A percentile compares a stretch with the other conserved stretches of the same genome.
These are phyloP conservation scores for Columba livia DNA, from an alignment of 2,113 vertebrate genomes.

Conservation along the genomic window DNA sequence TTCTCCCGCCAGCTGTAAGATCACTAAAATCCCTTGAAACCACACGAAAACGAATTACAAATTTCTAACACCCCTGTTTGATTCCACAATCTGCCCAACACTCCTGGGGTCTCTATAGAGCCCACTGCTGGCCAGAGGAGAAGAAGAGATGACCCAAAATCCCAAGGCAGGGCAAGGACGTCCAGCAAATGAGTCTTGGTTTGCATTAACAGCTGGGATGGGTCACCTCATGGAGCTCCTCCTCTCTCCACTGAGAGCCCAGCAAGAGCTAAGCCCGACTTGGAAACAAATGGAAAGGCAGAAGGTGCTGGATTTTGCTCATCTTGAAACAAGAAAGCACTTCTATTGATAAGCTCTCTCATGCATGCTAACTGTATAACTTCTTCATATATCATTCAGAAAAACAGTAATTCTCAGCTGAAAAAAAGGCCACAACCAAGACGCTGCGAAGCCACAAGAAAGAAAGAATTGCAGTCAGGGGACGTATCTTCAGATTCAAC, in stretches of 20 bases:
- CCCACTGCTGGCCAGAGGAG: neutral
- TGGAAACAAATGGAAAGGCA: neutral
- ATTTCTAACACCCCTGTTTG: neutral
- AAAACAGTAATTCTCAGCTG: neutral
- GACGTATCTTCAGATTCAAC: neutral
- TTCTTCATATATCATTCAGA: neutral
- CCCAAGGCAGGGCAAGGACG: neutral
- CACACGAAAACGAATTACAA: neutral
- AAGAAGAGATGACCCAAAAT: neutral
- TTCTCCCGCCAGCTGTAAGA: neutral
- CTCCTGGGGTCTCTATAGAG: neutral
- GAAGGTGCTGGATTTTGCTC: neutral
- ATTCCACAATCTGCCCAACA: neutral
- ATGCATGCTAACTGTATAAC: neutral
- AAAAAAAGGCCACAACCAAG: neutral
- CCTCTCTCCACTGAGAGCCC: neutral
- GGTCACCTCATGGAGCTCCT: neutral
- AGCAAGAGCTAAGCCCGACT: neutral
- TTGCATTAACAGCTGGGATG: neutral
- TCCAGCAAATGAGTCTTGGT: neutral
- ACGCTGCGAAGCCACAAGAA: neutral
- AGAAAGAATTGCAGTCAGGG: neutral
- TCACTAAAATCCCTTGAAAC: neutral
- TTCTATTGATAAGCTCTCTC: neutral
- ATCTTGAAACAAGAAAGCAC: neutral